Percentiles rank a stretch among this genome's conserved stretches.
Conservation (phyloP, 1,140 invertebrate genomes). For the Rhyacophila brunnea region DNA sequence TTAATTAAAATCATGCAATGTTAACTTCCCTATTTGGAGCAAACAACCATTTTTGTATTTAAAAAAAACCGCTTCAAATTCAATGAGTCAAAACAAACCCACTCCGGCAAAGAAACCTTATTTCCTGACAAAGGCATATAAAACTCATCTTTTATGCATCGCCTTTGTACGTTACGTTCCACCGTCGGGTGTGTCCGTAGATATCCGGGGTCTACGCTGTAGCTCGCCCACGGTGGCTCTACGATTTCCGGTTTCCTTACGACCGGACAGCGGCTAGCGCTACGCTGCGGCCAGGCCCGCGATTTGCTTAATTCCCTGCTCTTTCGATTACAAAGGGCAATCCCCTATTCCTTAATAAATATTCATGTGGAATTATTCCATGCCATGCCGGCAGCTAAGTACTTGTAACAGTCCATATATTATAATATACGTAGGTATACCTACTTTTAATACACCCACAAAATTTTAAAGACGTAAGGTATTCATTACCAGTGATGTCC, state of each 20-base stretch:
- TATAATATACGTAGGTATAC: background rate
- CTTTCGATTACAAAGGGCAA: constrained; percentile 37
- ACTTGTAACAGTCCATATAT: background rate
- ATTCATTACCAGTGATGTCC: too few relatives aligned
- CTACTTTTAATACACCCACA: background rate
- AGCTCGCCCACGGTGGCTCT: constrained; percentile 19
- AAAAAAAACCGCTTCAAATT: background rate
- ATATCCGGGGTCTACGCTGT: constrained; percentile 19
- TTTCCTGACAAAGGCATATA: background rate
- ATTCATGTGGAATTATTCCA: constrained; percentile 32
- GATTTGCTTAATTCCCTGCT: constrained; percentile 37
- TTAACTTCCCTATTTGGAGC: too few relatives aligned
- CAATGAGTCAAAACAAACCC: background rate
- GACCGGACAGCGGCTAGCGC: too few relatives aligned
- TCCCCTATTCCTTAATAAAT: constrained; percentile 36
- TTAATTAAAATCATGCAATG: too few relatives aligned
- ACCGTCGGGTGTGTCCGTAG: constrained; percentile 13
- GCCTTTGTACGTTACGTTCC: background rate
- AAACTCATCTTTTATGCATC: constrained; percentile 18
- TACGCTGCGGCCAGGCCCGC: background rate
- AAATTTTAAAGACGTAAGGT: background rate
- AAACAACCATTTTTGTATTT: too few relatives aligned
- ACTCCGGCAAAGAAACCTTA: too few relatives aligned
- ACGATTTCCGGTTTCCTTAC: background rate
- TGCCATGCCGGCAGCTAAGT: background rate